Percentiles rank a stretch among this genome's conserved stretches.
Evolutionary conservation across 2,888 invertebrate species (phyloP).

Genomic region (Pyrocoelia pectoralis): DNA sequence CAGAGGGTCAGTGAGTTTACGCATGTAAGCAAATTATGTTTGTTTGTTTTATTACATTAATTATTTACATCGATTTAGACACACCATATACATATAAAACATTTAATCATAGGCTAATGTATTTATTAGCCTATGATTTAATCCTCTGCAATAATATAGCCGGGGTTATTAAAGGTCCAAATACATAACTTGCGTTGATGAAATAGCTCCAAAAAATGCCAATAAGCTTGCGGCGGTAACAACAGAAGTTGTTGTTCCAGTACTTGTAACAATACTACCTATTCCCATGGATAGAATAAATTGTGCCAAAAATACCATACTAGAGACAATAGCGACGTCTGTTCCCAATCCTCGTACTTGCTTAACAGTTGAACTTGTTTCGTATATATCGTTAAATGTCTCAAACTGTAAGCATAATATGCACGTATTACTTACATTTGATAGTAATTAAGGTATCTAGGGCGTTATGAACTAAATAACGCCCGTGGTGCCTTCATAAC

Average conservation of each 20-base stretch:
- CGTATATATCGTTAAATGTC: conserved; percentile 51
- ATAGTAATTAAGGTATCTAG: too few relatives aligned
- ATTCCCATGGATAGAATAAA: conserved; percentile 87
- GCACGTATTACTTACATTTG: too few relatives aligned
- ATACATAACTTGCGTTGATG: conserved; percentile 90
- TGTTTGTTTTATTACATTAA: background rate
- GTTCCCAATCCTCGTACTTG: conserved; percentile 91
- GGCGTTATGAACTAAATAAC: too few relatives aligned
- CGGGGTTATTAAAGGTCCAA: conserved; percentile 80
- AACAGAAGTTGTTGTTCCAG: conserved; percentile 88
- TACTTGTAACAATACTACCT: conserved; percentile 81
- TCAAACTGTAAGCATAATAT: conserved; percentile 65
- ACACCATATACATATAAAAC: conserved; percentile 2
- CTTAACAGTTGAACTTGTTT: conserved; percentile 57
- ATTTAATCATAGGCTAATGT: background rate
- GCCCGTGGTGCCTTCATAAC: too few relatives aligned
- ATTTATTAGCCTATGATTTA: too few relatives aligned
- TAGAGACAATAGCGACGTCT: conserved; percentile 92
- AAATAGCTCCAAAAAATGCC: conserved; percentile 83
- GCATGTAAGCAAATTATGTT: conserved; percentile 26
- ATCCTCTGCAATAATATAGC: too few relatives aligned
- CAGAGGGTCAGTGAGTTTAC: conserved; percentile 28
- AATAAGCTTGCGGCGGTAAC: conserved; percentile 85
- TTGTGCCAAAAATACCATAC: conserved; percentile 95
- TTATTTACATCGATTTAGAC: background rate